Evolutionary conservation across 2,113 vertebrate species (phyloP).

Genomic region (Sorex araneus): DNA sequence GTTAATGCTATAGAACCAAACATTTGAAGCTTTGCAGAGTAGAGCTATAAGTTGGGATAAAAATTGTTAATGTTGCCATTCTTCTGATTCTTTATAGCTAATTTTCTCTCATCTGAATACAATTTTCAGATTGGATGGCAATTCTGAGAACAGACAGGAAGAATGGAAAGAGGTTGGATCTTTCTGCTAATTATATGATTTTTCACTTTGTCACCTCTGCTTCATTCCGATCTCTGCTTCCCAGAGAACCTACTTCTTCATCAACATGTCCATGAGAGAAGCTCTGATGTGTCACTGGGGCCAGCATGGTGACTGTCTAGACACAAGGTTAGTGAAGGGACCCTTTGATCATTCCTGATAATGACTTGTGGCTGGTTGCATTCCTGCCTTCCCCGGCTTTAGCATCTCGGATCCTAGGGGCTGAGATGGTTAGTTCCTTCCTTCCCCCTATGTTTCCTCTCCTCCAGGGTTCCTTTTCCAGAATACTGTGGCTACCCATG

Average conservation of each 20-base stretch:
- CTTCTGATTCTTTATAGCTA: too few species aligned
- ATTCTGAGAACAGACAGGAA: slow-evolving; percentile 6
- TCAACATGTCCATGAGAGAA: too few species aligned
- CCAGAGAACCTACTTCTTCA: not conserved
- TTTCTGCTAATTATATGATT: not conserved
- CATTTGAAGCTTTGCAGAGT: not conserved
- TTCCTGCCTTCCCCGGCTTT: not conserved
- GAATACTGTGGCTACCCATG: not conserved
- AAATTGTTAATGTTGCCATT: too few species aligned
- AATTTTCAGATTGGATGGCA: too few species aligned
- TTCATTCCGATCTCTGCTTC: not conserved
- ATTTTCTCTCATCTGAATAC: too few species aligned
- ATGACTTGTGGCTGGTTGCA: not conserved
- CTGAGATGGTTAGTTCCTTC: not conserved
- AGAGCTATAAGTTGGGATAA: not conserved
- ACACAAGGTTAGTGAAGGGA: not conserved
- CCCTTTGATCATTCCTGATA: not conserved
- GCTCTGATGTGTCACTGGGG: too few species aligned
- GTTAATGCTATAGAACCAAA: not conserved
- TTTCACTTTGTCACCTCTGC: not conserved
- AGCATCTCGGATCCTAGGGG: not conserved
- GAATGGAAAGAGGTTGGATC: not conserved
- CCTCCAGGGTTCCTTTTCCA: not conserved
- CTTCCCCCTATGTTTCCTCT: rapidly evolving
- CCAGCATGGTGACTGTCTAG: not conserved